A percentile compares a stretch with the other conserved stretches of the same genome.
phyloP scores from a whole-genome alignment of 2,888 invertebrate species.

The Drosophila histrio region DNA sequence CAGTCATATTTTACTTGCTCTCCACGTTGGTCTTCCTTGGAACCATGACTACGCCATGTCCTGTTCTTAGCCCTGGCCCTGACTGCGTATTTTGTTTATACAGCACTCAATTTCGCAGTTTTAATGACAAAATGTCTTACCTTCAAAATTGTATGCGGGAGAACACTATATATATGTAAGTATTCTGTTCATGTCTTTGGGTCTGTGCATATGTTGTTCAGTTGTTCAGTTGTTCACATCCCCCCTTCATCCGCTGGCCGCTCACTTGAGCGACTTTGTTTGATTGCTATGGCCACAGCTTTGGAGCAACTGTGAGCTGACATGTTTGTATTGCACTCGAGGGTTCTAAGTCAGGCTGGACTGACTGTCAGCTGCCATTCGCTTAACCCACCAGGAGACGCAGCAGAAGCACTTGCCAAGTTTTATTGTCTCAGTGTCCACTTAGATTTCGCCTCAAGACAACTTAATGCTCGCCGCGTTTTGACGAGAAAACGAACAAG shows the following conservation, averaged over 20 bases:
- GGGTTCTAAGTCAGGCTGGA: conserved; percentile 52
- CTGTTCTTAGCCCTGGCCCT: background rate
- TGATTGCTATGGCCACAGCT: conserved; percentile 70
- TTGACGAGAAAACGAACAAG: background rate
- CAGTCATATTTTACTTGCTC: conserved; percentile 38
- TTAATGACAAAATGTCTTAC: conserved; percentile 79
- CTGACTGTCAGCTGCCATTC: conserved; percentile 38
- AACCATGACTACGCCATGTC: background rate
- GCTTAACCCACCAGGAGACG: conserved; percentile 43
- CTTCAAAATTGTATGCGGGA: conserved; percentile 70
- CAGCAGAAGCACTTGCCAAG: conserved; percentile 65
- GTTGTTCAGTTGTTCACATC: background rate
- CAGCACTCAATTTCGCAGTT: conserved; percentile 79
- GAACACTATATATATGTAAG: conserved; percentile 56
- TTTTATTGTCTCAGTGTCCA: conserved; percentile 77
- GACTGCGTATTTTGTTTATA: conserved; percentile 69
- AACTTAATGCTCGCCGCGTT: conserved; percentile 54
- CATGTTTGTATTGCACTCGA: conserved; percentile 77
- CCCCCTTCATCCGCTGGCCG: conserved; percentile 1
- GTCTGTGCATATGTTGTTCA: conserved; percentile 20
- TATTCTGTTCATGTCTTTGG: conserved; percentile 33
- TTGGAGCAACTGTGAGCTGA: conserved; percentile 53
- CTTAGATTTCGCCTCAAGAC: conserved; percentile 72
- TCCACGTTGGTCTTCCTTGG: conserved; percentile 5
- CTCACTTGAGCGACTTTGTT: conserved; percentile 66